Evolutionary conservation across 2,113 vertebrate genomes (phyloP).

Genomic region (Sorex araneus): DNA sequence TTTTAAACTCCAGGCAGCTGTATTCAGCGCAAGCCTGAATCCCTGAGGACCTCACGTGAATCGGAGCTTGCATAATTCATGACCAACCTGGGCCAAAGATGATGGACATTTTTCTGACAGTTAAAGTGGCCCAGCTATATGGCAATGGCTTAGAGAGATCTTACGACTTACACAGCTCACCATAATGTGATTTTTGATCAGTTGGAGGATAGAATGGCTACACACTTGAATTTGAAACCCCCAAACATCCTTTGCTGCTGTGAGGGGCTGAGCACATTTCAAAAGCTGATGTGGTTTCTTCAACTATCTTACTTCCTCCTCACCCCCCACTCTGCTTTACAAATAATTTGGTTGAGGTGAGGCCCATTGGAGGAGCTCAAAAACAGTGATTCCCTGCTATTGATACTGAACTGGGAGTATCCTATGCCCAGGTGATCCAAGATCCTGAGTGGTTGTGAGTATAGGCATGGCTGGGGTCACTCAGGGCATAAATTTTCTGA

Average conservation of each 20-base stretch:
- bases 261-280: slow-evolving; percentile 12
- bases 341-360: not conserved
- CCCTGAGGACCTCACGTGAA: slow-evolving; percentile 71
- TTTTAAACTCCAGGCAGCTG: slow-evolving; percentile 77
- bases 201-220: slow-evolving; percentile 65
- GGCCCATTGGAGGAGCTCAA: not conserved
- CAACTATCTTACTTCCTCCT: not conserved
- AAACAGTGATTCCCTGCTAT: not conserved
- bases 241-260: slow-evolving; percentile 53
- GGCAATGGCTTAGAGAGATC: slow-evolving; percentile 64
- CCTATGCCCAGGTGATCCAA: not conserved
- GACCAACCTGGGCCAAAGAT: slow-evolving; percentile 59
- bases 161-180: slow-evolving; percentile 56
- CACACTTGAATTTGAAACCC: slow-evolving; percentile 49
- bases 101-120: slow-evolving; percentile 80
- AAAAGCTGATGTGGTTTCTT: not conserved
- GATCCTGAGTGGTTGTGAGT: not conserved
- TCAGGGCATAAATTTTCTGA: not conserved
- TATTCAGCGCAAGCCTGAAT: slow-evolving; percentile 64
- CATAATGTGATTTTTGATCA: slow-evolving; percentile 67
- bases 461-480: not conserved
- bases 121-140: slow-evolving; percentile 71
- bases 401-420: not conserved
- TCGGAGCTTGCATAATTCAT: slow-evolving; percentile 83
- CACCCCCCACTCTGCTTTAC: not conserved